Base-by-base conservation (phyloP, 2,888 invertebrate genomes). In the Portevinia maculata region DNA sequence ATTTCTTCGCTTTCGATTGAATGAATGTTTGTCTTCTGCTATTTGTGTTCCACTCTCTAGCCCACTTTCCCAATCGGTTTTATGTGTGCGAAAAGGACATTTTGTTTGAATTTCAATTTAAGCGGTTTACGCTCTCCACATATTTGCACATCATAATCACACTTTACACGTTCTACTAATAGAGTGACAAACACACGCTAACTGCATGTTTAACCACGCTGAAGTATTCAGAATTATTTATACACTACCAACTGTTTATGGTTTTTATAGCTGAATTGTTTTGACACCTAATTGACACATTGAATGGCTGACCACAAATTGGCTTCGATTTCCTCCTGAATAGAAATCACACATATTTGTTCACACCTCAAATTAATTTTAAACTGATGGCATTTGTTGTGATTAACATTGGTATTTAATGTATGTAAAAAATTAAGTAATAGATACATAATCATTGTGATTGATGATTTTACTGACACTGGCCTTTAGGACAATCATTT, bases 251-350 rank as follows among this genome's bases (percentile, higher is more conserved):
- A 24, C 2, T 24, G 44, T 17, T 81, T 60, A 32, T 44, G 48
- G 37, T 60, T 73, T 78, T 71, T 52, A 64, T 39, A 55, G 30
- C 30, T 52, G 60, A 83, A 81, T 76, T 83, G 81, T 65, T 83
- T 76, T 76, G 81, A 67, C 81, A 81, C 76, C 65, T 70, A 81
- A 81, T 81, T 81, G 81, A 75, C 81, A 65, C 39, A 55, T 71
- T 67, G 65, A 83, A 70, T 48, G 37, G 59, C 50, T 7, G 52
- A 79, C 74, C 67, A 67, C 73, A 73, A 79, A 76, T 76, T n/a
- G 60, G 65, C 59, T 71, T 48, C 17, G 50, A 13, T 48, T 60
- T 69, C 69, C 37, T 74, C 69, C 69, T 52, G 59, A 30, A 69
- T 76, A 76, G 53, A 46, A 73, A 62, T 71, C 70, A 59, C 13